Conservation (phyloP, 1,140 invertebrate genomes). For the Caenorhabditis brenneri region DNA sequence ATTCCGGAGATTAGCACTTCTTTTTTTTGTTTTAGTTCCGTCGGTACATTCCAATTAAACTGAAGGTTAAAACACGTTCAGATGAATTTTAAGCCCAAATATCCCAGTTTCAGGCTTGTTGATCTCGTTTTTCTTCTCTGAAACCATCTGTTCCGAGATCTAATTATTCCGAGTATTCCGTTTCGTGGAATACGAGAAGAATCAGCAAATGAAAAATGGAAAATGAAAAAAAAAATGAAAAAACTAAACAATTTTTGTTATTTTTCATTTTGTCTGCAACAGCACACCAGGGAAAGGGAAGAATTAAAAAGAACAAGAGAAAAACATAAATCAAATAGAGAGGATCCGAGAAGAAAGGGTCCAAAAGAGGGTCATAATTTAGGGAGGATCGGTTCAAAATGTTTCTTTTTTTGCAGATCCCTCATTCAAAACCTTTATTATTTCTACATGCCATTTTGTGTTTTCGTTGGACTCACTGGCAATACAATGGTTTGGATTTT, state of each 20-base stretch:
- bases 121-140: too few species aligned
- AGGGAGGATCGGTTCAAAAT: background rate
- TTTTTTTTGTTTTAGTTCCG: too few species aligned
- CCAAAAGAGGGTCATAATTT: background rate
- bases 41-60: background rate
- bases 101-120: too few species aligned
- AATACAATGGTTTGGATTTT: constrained; percentile 65
- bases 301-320: background rate
- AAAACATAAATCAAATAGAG: constrained; percentile 16
- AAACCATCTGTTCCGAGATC: background rate
- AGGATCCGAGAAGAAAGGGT: background rate
- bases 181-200: background rate
- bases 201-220: background rate
- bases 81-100: too few species aligned
- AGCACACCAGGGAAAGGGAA: background rate
- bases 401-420: background rate
- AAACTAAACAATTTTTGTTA: constrained; percentile 5
- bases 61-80: background rate
- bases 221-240: background rate
- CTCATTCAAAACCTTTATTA: constrained; percentile 57
- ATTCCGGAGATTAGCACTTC: background rate
- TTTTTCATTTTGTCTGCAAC: background rate
- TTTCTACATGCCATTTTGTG: constrained; percentile 65
- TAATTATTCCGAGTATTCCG: background rate
- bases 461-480: constrained; percentile 61